phyloP scores from a whole-genome alignment of 2,888 invertebrate species.

The Cheilosia vernalis region DNA sequence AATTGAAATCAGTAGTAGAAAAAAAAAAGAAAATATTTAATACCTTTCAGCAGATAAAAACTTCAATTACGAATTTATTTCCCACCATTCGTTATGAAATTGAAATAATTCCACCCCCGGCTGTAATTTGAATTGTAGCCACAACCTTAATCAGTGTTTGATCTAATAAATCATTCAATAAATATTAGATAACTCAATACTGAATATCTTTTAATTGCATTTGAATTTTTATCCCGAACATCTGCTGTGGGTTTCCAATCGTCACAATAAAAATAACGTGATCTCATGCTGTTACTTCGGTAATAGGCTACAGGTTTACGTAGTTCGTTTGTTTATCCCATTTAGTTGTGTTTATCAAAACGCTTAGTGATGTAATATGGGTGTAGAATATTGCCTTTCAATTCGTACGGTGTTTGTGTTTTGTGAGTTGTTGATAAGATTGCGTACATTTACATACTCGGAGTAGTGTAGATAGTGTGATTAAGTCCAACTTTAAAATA shows the following conservation, averaged over 20 bases:
- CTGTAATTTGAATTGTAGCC: constrained; percentile 10
- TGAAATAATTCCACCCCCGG: not conserved
- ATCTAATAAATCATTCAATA: constrained; percentile 24
- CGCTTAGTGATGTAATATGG: constrained; percentile 36
- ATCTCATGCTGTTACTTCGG: constrained; percentile 25
- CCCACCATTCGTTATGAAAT: not conserved
- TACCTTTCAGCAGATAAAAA: not conserved
- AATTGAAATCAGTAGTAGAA: not conserved
- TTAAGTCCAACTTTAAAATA: not conserved
- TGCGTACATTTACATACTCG: constrained; percentile 4
- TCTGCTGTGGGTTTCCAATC: constrained; percentile 13
- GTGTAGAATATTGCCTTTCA: constrained; percentile 18
- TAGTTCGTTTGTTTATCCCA: constrained; percentile 21
- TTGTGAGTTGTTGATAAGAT: constrained; percentile 25
- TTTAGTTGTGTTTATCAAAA: constrained; percentile 44
- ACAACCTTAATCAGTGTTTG: constrained; percentile 37
- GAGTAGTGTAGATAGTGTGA: not conserved
- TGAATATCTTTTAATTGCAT: constrained; percentile 37
- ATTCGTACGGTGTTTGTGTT: not conserved
- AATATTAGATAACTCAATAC: constrained; percentile 52
- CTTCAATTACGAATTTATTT: not conserved
- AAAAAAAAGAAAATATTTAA: not conserved
- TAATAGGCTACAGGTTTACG: constrained; percentile 14
- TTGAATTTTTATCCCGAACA: constrained; percentile 41
- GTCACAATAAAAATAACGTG: constrained; percentile 49